Percentiles rank a stretch among this genome's conserved stretches.
Conservation (phyloP, 2,113 vertebrate genomes). For the Falcunculus frontatus region DNA sequence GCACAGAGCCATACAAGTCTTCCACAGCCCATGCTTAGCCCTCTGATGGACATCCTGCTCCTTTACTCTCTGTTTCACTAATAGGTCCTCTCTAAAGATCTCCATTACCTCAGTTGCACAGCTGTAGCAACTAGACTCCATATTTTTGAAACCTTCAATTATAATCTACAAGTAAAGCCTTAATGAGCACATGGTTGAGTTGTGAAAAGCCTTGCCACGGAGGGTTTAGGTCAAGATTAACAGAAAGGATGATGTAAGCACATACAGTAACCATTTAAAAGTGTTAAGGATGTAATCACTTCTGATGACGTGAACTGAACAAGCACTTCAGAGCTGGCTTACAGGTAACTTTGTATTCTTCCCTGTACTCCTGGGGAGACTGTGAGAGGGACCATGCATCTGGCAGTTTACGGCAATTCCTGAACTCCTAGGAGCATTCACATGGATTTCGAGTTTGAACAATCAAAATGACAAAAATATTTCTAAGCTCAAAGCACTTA, state of each 20-base stretch:
- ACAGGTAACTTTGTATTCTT: background rate
- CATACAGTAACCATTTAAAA: background rate
- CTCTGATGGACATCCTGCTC: background rate
- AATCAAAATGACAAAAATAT: background rate
- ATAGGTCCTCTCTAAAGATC: background rate
- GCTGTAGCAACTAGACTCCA: background rate
- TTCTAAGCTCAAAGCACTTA: background rate
- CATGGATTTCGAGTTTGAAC: background rate
- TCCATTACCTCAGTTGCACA: background rate
- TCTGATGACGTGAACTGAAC: background rate
- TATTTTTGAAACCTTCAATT: background rate
- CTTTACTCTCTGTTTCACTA: background rate
- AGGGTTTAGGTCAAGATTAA: background rate
- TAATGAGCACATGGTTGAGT: background rate
- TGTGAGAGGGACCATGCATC: background rate
- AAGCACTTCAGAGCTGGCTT: background rate
- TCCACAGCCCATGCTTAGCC: background rate
- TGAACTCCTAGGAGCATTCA: background rate
- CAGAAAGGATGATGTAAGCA: background rate
- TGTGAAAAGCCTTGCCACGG: background rate
- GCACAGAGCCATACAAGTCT: background rate
- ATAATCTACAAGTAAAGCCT: background rate
- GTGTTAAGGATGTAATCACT: accelerated
- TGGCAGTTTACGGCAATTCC: background rate
- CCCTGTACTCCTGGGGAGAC: background rate